Evolutionary conservation across 2,888 invertebrate genomes (phyloP), one percentile per base, ranked within the genome.

Genomic region (Andrena haemorrhoa): DNA sequence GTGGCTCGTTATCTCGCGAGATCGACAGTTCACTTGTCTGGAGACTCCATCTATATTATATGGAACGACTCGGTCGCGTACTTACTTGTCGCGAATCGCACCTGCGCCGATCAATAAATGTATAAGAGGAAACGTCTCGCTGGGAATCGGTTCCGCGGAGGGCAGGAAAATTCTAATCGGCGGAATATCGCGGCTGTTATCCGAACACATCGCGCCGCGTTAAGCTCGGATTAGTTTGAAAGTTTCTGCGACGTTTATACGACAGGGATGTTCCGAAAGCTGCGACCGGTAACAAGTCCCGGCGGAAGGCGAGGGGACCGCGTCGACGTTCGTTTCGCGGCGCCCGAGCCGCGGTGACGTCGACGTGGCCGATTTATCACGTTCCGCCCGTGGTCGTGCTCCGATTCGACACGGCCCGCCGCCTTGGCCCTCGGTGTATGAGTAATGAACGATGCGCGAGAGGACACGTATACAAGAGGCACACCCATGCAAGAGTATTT

Each of bases 371-470:
- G 58, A 80, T 83, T 78, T 51, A 78, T 82, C 71, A 63, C 56
- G 47, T 71, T 47, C 70, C 61, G 58, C 56, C 51, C 53, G 63
- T 23, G 64, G 35, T 53, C 76, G 58, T 56, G 61, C 58, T 74
- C 16, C 73, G 49, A 70, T 73, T 51, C 51, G 71, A 64, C 65
- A 31, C 58, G n/a, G 23, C 16, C 41, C 41, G 51, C n/a, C 51
- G n/a, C n/a, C n/a, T n/a, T 26, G 51, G 53, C 47, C 72, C 49
- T 58, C 29, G 47, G 63, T 51, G 51, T 65, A 70, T 72, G 70
- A 79, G 23, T 69, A 84, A 84, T 60, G 82, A 79, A 82, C 79
- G 83, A 79, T 84, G 83, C 83, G 82, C 79, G 83, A 83, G 82
- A 56, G 75, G 70, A 78, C 31, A 77, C 84, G 72, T 51, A 74